These are phyloP conservation scores for Caenorhabditis sinica DNA, from an alignment of 2,888 invertebrate genomes.

Conservation along the genomic window DNA sequence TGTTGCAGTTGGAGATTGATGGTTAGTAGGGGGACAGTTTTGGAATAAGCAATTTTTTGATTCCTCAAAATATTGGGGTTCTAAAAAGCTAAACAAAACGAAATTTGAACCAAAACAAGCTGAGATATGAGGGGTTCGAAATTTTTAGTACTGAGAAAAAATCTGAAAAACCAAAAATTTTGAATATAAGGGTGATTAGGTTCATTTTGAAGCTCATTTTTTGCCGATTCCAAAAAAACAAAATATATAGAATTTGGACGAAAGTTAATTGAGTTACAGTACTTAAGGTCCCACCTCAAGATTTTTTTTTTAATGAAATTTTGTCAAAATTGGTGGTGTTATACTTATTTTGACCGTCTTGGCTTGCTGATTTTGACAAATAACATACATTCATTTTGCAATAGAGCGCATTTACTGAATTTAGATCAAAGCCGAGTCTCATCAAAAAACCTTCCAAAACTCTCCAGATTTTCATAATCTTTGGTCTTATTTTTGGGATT, in stretches of 20 bases:
- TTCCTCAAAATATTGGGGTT: not conserved
- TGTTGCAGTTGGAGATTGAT: slow-evolving; percentile 67
- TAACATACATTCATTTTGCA: no score
- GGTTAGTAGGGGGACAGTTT: slow-evolving; percentile 43
- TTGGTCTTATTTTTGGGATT: no score
- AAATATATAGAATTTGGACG: not conserved
- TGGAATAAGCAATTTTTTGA: not conserved
- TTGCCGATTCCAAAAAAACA: not conserved
- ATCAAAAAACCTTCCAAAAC: no score
- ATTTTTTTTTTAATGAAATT: not conserved
- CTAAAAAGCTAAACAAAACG: not conserved
- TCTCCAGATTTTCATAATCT: no score
- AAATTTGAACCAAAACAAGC: not conserved
- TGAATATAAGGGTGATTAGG: not conserved
- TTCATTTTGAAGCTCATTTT: not conserved
- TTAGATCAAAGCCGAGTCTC: no score
- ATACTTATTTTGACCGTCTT: no score
- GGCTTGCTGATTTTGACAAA: no score
- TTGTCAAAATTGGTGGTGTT: no score
- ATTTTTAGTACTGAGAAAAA: no score
- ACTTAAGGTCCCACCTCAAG: not conserved
- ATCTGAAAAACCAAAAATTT: not conserved
- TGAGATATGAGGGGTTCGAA: not conserved
- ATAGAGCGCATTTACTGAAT: no score
- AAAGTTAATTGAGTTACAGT: not conserved